Evolutionary conservation across 2,113 vertebrate genomes (phyloP), one percentile per base, ranked within the genome.

Genomic region (Bostrychus sinensis): DNA sequence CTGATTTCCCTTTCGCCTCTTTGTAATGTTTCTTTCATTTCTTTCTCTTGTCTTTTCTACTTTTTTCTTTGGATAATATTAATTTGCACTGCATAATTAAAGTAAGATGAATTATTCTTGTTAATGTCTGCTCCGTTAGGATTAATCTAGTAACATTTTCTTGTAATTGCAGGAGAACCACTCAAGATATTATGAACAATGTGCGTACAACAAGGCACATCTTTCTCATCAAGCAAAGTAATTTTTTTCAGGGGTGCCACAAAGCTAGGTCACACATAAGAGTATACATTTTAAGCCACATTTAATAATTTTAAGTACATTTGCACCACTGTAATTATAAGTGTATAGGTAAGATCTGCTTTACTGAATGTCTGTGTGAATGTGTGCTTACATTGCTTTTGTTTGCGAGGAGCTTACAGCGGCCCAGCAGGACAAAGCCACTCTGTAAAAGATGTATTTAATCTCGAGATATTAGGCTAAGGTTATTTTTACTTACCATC

Each of bases 401-500:
- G 56, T 20, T 54, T 26, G 60, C 14, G 41, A 11, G 5, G 34
- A 71, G 80, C 74, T 87, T 78, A 77, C 38, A 51, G 62, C 50
- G 66, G 43, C 58, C 58, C 77, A 76, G 73, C 53, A 56, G 53
- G 69, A 22, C 72, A 76, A 76, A 73, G 66, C 59, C 46, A 34
- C 70, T 56, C 82, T 71, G 32, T 63, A 82, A 86, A 85, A 81
- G 63, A 88, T 88, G 87, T 91, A 86, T 90, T 91, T 91, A 92
- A 93, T 92, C 88, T 90, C 77, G 81, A 89, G 85, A 91, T 89
- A 89, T 88, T 91, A 72, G 37, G 71, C 56, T 56, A 66, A 78
- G 86, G 88, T 91, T 91, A 89, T 90, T 90, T 91, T 91, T 91
- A 89, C 88, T 92, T 92, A 90, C 85, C 78, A 85, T 84, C 71